Percentiles rank a stretch among this genome's conserved stretches.
Evolutionary conservation across 2,888 invertebrate genomes (phyloP).

Genomic region (Panopea generosa): DNA sequence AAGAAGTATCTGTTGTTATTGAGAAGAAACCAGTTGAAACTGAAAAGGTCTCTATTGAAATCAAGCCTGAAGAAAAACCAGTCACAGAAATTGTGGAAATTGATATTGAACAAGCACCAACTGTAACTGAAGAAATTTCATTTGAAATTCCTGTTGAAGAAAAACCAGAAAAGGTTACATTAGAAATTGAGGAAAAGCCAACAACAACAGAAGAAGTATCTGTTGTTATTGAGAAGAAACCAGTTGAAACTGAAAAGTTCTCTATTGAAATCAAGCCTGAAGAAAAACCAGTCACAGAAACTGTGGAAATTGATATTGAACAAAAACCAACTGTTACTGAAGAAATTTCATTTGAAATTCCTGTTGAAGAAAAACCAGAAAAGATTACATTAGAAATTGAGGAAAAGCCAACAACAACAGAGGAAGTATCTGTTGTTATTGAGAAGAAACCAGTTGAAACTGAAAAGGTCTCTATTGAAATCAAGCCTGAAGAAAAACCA

Average conservation of each 20-base stretch:
- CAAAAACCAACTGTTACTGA: slow-evolving; percentile 6
- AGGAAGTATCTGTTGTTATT: slow-evolving; percentile 31
- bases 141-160: slow-evolving; percentile 4
- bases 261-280: slow-evolving; percentile 35
- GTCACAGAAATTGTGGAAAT: too few species aligned
- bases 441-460: background rate
- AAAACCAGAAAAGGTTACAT: slow-evolving; percentile 11
- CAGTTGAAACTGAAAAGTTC: slow-evolving; percentile 31
- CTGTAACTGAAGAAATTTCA: slow-evolving; percentile 25
- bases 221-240: slow-evolving; percentile 8
- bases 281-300: slow-evolving; percentile 44
- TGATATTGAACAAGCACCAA: too few species aligned
- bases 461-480: slow-evolving; percentile 16
- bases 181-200: too few species aligned
- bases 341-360: slow-evolving; percentile 15
- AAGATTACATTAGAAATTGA: slow-evolving; percentile 17
- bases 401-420: slow-evolving; percentile 12
- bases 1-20: too few species aligned
- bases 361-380: slow-evolving; percentile 21
- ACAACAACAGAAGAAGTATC: slow-evolving; percentile 4
- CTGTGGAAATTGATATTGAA: slow-evolving; percentile 19
- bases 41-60: slow-evolving; percentile 1
- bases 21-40: slow-evolving; percentile 11
- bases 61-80: background rate
- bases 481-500: slow-evolving; percentile 17